Base-by-base conservation (phyloP, 2,797 vertebrate genomes). In the Hapalemur alaotrensis region DNA sequence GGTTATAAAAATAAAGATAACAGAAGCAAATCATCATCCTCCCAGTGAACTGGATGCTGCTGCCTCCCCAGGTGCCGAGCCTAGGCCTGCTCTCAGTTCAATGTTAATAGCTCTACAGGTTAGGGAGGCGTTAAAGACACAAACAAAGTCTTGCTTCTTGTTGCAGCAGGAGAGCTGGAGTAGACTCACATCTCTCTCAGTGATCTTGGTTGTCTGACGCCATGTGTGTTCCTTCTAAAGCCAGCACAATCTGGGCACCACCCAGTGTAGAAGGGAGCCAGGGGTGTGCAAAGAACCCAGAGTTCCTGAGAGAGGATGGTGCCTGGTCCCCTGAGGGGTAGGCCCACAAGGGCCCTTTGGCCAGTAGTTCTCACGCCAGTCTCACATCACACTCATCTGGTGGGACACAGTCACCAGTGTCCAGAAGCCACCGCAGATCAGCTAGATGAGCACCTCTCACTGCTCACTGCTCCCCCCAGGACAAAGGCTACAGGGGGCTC, bases 231-330 rank as follows among this genome's bases (percentile, higher is more conserved):
- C 63, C 46, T 25, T 48, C 50, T 76, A 10, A 43, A 69, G 17
- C 46, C 69, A 61, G 18, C n/a, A 57, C n/a, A 41, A 22, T 28
- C 80, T 10, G 35, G 52, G 25, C 30, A n/a, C 12, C 41, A 43
- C 30, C 61, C 38, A 18, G 38, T 0, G 0, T 12, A 50, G 63
- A 63, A 52, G 50, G 20, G 7, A 46, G n/a, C 0, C 0, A 9
- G 30, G 25, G 12, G 0, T 30, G 28, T 41, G 20, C 20, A 65
- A 63, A 80, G 65, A 69, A 8, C 63, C 57, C 22, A 1, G 63
- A 59, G 72, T 13, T 84, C 46, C 72, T 43, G 59, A 48, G 73
- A 81, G 75, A 35, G 3, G 46, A 8, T 14, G 48, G 46, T 25
- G 6, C 43, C 75, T 23, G 0, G 32, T 32, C 5, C 65, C 41